phyloP scores from a whole-genome alignment of 1,140 invertebrate genomes.

The Pseudomyrmex gracilis region DNA sequence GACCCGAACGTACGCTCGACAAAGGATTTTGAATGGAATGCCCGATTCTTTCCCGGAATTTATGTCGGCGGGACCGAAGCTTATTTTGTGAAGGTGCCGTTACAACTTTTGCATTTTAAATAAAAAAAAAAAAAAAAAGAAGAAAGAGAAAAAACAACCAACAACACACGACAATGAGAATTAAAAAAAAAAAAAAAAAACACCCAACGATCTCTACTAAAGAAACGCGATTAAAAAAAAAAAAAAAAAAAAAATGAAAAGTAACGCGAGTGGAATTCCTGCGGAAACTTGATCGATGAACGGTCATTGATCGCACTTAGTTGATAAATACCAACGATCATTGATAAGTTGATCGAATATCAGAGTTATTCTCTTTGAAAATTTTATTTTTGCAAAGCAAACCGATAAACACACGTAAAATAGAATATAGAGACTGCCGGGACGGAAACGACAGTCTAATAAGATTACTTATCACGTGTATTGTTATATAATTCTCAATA shows the following conservation, averaged over 20 bases:
- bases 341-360: constrained; percentile 46
- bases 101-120: constrained; percentile 40
- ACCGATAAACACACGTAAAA: constrained; percentile 29
- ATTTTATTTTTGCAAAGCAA: constrained; percentile 60
- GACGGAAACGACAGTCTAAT: constrained; percentile 36
- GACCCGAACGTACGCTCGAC: background rate
- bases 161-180: no score
- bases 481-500: constrained; percentile 33
- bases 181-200: no score
- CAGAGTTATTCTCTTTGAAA: constrained; percentile 54
- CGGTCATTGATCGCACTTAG: constrained; percentile 28
- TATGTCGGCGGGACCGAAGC: constrained; percentile 48
- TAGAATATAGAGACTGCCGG: constrained; percentile 45
- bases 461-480: constrained; percentile 35
- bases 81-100: constrained; percentile 46
- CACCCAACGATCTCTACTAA: no score
- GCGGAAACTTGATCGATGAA: constrained; percentile 31
- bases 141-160: background rate
- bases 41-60: constrained; percentile 51
- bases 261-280: constrained; percentile 14
- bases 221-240: no score
- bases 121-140: constrained; percentile 1
- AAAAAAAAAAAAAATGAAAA: background rate
- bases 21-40: constrained; percentile 40
- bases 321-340: constrained; percentile 31